Conservation (phyloP, 2,888 invertebrate genomes). For the Nemoura dubitans region DNA sequence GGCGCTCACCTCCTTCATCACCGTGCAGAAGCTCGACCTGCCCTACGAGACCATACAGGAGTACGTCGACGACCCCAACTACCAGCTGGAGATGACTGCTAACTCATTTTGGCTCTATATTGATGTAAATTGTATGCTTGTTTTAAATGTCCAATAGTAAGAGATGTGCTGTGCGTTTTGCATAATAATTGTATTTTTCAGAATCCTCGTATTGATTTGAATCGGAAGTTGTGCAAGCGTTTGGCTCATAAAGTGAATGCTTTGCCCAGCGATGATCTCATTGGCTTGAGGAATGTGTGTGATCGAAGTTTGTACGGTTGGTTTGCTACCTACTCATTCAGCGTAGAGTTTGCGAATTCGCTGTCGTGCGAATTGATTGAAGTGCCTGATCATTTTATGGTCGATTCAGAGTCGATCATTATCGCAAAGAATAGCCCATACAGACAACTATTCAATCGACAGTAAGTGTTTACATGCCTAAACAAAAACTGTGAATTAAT, state of each 20-base stretch:
- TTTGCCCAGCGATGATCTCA: neutral
- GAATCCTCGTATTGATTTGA: neutral
- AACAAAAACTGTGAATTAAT: too few relatives aligned
- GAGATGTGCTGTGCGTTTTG: neutral
- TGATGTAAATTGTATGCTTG: neutral
- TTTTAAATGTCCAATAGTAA: neutral
- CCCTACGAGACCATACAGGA: slow-evolving; percentile 5
- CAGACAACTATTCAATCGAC: neutral
- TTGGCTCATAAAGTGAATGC: neutral
- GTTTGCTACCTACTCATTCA: neutral
- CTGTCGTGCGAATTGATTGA: neutral
- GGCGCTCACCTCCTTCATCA: neutral
- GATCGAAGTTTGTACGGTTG: neutral
- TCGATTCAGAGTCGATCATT: neutral
- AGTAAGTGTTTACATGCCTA: neutral
- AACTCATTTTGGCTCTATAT: neutral
- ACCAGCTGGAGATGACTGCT: neutral
- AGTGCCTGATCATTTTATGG: neutral
- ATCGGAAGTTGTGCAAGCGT: neutral
- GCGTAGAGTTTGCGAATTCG: neutral
- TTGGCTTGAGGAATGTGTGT: neutral
- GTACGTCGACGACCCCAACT: neutral
- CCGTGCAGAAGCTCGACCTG: neutral
- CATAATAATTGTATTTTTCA: neutral
- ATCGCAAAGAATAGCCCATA: neutral